Evolutionary conservation across 1,140 invertebrate species (phyloP).

Genomic region (Pollicipes pollicipes): DNA sequence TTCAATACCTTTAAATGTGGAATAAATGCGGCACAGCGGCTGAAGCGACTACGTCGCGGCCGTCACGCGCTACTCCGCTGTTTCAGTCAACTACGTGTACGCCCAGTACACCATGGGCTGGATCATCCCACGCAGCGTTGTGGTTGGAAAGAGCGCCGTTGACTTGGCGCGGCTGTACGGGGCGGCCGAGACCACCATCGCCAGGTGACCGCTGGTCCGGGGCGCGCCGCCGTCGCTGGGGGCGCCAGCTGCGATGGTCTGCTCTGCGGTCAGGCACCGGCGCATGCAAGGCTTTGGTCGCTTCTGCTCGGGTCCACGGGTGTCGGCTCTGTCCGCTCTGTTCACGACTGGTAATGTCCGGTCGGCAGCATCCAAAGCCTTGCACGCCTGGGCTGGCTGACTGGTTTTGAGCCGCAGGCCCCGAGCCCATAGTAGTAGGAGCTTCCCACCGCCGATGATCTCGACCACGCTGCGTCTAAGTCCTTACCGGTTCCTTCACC

Average conservation of each 20-base stretch:
- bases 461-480: not conserved
- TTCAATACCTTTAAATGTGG: too few species aligned
- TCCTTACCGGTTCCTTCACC: too few species aligned
- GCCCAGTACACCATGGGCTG: not conserved
- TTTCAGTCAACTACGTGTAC: not conserved
- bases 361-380: not conserved
- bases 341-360: not conserved
- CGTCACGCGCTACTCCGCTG: too few species aligned
- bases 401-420: too few species aligned
- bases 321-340: not conserved
- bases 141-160: not conserved
- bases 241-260: not conserved
- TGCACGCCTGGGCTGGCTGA: not conserved
- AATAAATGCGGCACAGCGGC: too few species aligned
- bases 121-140: not conserved
- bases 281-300: not conserved
- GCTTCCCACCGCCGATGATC: not conserved
- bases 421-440: too few species aligned
- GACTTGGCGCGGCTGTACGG: not conserved
- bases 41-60: too few species aligned
- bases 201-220: not conserved
- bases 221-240: too few species aligned
- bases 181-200: not conserved
- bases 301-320: not conserved
- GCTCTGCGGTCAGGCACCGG: not conserved